phyloP scores from a whole-genome alignment of 2,113 vertebrate species.

The Scartelaos histophorus region DNA sequence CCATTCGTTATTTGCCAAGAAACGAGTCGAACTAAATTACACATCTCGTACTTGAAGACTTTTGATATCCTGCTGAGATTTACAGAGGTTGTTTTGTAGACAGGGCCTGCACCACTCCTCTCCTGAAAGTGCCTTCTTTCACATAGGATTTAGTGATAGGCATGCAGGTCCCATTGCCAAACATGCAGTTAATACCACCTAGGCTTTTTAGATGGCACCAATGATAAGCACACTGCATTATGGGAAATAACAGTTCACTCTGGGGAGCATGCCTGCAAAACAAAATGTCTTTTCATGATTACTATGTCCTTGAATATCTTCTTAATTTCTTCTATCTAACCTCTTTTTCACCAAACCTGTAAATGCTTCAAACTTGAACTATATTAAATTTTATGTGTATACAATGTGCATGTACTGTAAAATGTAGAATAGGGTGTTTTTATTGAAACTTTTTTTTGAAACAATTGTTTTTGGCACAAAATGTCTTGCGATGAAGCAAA shows the following conservation, averaged over 20 bases:
- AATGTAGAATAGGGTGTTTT: constrained; percentile 72
- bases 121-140: constrained; percentile 76
- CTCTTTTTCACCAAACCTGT: constrained; percentile 68
- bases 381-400: constrained; percentile 72
- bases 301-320: constrained; percentile 44
- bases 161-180: constrained; percentile 52
- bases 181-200: constrained; percentile 50
- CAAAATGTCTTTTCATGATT: constrained; percentile 34
- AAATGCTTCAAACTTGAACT: constrained; percentile 61
- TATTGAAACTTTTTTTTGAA: constrained; percentile 54
- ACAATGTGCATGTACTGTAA: constrained; percentile 70
- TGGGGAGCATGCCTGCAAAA: constrained; percentile 58
- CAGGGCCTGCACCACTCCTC: constrained; percentile 54
- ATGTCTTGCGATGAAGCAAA: constrained; percentile 37
- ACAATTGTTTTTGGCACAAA: constrained; percentile 53
- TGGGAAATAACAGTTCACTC: constrained; percentile 34
- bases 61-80: constrained; percentile 37
- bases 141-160: constrained; percentile 60
- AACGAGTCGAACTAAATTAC: constrained; percentile 19
- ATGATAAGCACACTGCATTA: constrained; percentile 62
- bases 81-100: constrained; percentile 39
- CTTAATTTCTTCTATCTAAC: constrained; percentile 60
- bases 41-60: constrained; percentile 57
- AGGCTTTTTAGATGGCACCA: constrained; percentile 14
- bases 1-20: constrained; percentile 36